A percentile compares a stretch with the other conserved stretches of the same genome.
These are phyloP conservation scores for Perca flavescens DNA, from an alignment of 2,113 vertebrate species.

Conservation along the genomic window DNA sequence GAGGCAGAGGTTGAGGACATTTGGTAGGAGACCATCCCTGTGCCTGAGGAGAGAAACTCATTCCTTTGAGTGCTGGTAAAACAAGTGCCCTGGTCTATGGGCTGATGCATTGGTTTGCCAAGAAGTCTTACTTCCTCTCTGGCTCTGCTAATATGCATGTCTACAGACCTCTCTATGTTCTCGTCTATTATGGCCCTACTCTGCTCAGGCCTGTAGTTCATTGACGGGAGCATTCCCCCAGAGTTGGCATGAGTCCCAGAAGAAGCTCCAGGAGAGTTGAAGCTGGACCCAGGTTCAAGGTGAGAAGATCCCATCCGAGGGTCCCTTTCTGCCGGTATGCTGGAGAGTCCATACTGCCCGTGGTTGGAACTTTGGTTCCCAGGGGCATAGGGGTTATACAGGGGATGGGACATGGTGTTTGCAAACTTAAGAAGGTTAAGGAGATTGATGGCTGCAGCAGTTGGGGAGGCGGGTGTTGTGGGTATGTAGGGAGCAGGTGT, in stretches of 20 bases:
- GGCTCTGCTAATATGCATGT: constrained; percentile 77
- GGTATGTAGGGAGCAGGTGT: neutral
- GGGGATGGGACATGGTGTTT: constrained; percentile 90
- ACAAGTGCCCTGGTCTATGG: constrained; percentile 65
- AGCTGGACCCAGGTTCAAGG: constrained; percentile 57
- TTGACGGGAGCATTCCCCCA: constrained; percentile 25
- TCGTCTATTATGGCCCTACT: constrained; percentile 58
- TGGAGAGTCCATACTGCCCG: constrained; percentile 52
- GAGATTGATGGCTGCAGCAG: constrained; percentile 84
- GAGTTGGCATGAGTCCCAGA: constrained; percentile 20
- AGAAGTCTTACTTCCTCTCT: constrained; percentile 84
- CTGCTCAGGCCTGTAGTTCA: constrained; percentile 71
- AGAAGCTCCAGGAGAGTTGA: constrained; percentile 22
- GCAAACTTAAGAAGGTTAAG: constrained; percentile 87
- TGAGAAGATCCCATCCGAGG: constrained; percentile 62
- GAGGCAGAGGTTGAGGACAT: constrained; percentile 26
- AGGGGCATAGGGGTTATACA: constrained; percentile 89
- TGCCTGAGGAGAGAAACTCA: constrained; percentile 24
- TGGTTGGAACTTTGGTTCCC: constrained; percentile 80
- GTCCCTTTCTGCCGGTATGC: constrained; percentile 83
- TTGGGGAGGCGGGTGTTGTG: constrained; percentile 48
- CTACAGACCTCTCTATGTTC: constrained; percentile 68
- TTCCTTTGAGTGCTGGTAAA: constrained; percentile 79
- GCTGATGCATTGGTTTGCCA: constrained; percentile 81
- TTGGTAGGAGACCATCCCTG: constrained; percentile 17